A percentile compares a stretch with the other conserved stretches of the same genome.
phyloP scores from a whole-genome alignment of 2,888 invertebrate species.

The Lycaena phlaeas region DNA sequence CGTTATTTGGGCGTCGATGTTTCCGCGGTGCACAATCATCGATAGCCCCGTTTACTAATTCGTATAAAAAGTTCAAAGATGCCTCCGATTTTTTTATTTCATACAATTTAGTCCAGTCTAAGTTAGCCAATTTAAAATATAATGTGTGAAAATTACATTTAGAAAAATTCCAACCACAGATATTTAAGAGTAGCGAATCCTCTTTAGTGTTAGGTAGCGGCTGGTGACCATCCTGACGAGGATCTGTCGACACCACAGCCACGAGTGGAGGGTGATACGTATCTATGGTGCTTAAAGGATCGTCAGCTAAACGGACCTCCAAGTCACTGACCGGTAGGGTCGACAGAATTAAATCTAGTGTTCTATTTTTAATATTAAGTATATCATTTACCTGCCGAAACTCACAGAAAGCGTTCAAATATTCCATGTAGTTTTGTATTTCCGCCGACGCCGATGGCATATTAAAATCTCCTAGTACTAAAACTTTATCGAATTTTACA shows the following conservation, averaged over 20 bases:
- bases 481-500: constrained; percentile 11
- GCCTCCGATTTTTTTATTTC: not conserved
- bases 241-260: too few species aligned
- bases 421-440: constrained; percentile 13
- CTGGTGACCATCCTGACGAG: not conserved
- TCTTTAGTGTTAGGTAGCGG: not conserved
- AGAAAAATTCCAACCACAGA: too few species aligned
- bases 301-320: not conserved
- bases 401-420: constrained; percentile 12
- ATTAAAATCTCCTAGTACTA: constrained; percentile 12
- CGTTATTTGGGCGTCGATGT: not conserved
- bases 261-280: not conserved
- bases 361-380: constrained; percentile 12
- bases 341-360: constrained; percentile 10
- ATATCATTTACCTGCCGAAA: constrained; percentile 13
- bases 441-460: constrained; percentile 8
- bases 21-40: not conserved
- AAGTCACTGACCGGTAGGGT: not conserved
- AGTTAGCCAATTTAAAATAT: not conserved
- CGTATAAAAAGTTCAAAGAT: not conserved
- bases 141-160: not conserved
- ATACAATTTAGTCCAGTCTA: not conserved
- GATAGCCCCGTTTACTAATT: not conserved
- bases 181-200: too few species aligned
- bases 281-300: not conserved